Evolutionary conservation across 2,113 vertebrate species (phyloP).

Genomic region (Coturnix japonica): DNA sequence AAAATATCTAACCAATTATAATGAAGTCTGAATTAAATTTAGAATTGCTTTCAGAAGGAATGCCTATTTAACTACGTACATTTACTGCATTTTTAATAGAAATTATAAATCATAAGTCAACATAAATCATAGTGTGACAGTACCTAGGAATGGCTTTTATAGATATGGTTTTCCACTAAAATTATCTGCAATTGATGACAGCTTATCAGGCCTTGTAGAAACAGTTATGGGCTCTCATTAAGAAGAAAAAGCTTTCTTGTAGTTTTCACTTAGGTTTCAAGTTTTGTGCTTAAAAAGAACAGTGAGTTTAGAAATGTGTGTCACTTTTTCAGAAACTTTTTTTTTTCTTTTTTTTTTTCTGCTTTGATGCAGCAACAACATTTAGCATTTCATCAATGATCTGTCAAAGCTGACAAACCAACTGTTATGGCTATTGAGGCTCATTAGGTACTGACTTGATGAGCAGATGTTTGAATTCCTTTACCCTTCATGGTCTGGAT

Average conservation of each 20-base stretch:
- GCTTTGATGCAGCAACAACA: neutral
- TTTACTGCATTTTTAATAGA: neutral
- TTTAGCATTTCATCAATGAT: neutral
- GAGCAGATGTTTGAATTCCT: slow-evolving; percentile 17
- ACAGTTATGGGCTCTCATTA: neutral
- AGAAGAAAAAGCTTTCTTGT: neutral
- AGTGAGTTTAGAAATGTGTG: neutral
- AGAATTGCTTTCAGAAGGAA: neutral
- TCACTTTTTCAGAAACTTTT: neutral
- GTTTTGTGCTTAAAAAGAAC: neutral
- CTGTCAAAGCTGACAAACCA: neutral
- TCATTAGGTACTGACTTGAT: slow-evolving; percentile 8
- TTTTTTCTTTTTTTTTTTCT: neutral
- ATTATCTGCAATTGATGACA: neutral
- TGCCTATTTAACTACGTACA: neutral
- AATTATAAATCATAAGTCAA: neutral
- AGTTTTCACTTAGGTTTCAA: neutral
- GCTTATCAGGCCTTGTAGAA: neutral
- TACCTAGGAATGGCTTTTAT: neutral
- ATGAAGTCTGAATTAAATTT: neutral
- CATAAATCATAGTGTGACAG: neutral
- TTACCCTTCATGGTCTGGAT: neutral
- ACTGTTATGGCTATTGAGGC: neutral
- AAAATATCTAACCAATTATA: neutral
- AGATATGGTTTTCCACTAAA: neutral